Evolutionary conservation across 2,888 invertebrate species (phyloP), one percentile per base, ranked within the genome.

Genomic region (Autographa pulchrina): DNA sequence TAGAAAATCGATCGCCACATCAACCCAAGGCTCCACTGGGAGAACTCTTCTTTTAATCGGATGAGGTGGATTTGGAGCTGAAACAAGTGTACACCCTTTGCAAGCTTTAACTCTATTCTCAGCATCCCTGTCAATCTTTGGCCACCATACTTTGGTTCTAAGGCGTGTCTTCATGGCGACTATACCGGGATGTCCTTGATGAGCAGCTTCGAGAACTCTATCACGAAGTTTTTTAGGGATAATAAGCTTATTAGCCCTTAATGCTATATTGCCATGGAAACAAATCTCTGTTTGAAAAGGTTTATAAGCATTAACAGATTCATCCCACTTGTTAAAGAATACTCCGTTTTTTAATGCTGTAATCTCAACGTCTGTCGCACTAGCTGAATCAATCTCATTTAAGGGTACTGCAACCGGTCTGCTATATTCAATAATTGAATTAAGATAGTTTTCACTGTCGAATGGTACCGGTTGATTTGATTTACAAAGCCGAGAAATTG

Each of bases 401-500:
- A 78, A 7, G 0, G 70, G 32, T n/a, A 74, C 13, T 0, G 72
- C 77, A 18, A 18, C 2, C 41, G 74, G 74, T 60, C 64, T 60
- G 5, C 68, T 59, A 13, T 64, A 20, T 0, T 78, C 68, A 2
- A 66, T n/a, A 3, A 69, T 56, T 35, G 35, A 35, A 1, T 62
- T 16, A 31, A 58, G 31, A 1, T 65, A 25, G 14, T 70, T 14
- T 13, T 64, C 62, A n/a, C 8, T 14, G n/a, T 13, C 8, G 11
- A 14, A 0, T 16, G 62, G 18, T 9, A 25, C 3, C 20, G 8
- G 41, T 7, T 7, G n/a, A 31, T 48, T 32, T 18, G 52, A 25
- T 7, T 16, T 65, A 62, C 77, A 74, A 0, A 82, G n/a, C 58
- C 80, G 52, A 11, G 78, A 78, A 11, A 81, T 60, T 0, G 70